Evolutionary conservation across 2,888 invertebrate genomes (phyloP), one percentile per base, ranked within the genome.

Genomic region (Tetanocera ferruginea): DNA sequence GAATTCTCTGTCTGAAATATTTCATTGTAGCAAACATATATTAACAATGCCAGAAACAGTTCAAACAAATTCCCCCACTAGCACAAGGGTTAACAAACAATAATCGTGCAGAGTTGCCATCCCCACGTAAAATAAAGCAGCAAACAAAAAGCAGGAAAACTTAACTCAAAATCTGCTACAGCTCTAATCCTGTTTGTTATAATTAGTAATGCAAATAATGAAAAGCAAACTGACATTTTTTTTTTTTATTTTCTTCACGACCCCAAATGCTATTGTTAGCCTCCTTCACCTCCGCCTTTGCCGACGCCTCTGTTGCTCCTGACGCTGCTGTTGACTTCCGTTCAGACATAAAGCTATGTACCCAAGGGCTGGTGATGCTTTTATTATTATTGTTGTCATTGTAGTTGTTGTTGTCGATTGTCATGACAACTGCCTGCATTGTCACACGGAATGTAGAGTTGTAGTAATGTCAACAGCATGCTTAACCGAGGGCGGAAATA

Each of bases 161-260:
- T 71, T 19, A 31, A 69, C 51, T 51, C 34, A 37, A 17, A 75
- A 52, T 70, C 80, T 64, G 76, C 64, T 79, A 81, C 82, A 83
- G 81, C 82, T 82, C 85, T 86, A 87, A 87, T 89, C 86, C 84
- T 84, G 84, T 88, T 88, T 87, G 83, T 85, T 86, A 85, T 88
- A 88, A 88, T 89, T 89, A 88, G 85, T 85, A 88, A 89, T 89
- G 85, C 87, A 88, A 88, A 88, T 87, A 88, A 83, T 84, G 83
- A 81, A 82, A 79, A 83, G 52, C 74, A 74, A 67, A 75, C 57
- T 55, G 19, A 31, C 19, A 43, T 25, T 28, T 57, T 76, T 28
- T 76, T 49, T 64, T 17, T 70, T 19, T 19, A 70, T 11, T 76
- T 28, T 25, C 19, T 70, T 25, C n/a, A 52, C 62, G 49, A 43